Base-by-base conservation (phyloP, 1,140 invertebrate species). In the Agrypnia vestita region DNA sequence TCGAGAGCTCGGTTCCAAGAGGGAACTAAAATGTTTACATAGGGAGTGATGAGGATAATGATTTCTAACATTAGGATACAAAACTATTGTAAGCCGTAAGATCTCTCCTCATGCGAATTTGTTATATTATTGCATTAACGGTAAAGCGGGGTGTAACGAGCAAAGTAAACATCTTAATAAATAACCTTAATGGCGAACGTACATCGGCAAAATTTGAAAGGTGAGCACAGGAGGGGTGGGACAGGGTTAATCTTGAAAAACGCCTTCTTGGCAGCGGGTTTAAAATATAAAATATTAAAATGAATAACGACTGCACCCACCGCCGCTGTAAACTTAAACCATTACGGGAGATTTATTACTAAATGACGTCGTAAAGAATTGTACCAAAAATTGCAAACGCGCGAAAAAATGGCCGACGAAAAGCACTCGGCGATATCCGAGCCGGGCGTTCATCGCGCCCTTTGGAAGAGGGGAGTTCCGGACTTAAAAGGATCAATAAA, bases 251-350 rank as follows among this genome's bases (percentile, higher is more conserved):
- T 59, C 55, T 76, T 46, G 73, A 61, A 74, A 17, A 74, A 76
- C 73, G 55, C 73, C 15, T 55, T 73, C 69, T 73, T 73, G 69
- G 69, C 69, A 73, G 19, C 46, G 62, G 25, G 47, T 78, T 78
- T 69, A 78, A 78, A 75, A 75, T 75, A 75, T 75, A 44, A 75
- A 78, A 78, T 78, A 78, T 78, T 78, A 78, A 78, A 78, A 78
- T 55, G 67, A 72, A 71, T 69, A 55, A 78, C 59, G 69, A 35
- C 64, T 78, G 62, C 61, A 76, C 44, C 73, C 75, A 17, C 76
- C 10, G 67, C 75, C 17, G 62, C 12, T 62, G 64, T 78, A 56
- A 78, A 78, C 62, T 78, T 78, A 55, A 56, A 15, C 64, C 76
- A 78, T 71, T 71, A 51, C n/a, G 49, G 47, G 25, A 55, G 64